Percentiles rank a stretch among this genome's conserved stretches.
These are phyloP conservation scores for Fulica atra DNA, from an alignment of 2,113 vertebrate genomes.

Conservation along the genomic window DNA sequence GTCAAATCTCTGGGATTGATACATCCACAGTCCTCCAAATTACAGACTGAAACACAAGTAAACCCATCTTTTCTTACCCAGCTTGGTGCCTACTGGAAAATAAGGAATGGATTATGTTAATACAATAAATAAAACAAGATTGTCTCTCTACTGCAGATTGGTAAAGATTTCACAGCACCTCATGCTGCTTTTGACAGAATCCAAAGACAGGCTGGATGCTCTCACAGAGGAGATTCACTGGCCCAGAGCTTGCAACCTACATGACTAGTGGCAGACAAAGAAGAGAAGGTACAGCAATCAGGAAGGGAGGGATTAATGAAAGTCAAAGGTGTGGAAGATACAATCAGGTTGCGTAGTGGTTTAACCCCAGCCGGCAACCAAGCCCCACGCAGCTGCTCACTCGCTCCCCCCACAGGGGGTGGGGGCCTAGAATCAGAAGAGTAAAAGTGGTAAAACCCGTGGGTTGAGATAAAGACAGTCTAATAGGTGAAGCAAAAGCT, in stretches of 20 bases:
- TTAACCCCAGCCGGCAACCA: too few species aligned
- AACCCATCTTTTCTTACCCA: not conserved
- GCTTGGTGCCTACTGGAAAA: not conserved
- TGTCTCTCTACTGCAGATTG: not conserved
- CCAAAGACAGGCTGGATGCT: not conserved
- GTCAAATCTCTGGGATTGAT: not conserved
- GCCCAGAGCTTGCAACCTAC: not conserved
- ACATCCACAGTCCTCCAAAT: not conserved
- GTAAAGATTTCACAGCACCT: not conserved
- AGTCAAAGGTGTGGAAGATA: slow-evolving; percentile 28
- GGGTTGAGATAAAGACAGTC: too few species aligned
- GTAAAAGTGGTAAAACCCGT: too few species aligned
- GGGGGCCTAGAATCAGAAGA: too few species aligned
- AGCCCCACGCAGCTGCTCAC: too few species aligned
- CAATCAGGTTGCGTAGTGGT: not conserved
- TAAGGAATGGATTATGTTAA: not conserved
- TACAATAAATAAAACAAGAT: not conserved
- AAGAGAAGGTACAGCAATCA: not conserved
- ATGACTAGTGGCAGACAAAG: not conserved
- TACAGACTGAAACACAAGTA: not conserved
- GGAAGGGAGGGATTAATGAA: slow-evolving; percentile 65
- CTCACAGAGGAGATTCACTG: not conserved
- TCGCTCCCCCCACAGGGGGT: too few species aligned
- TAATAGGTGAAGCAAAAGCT: too few species aligned
- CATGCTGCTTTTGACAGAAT: not conserved